Evolutionary conservation across 2,797 vertebrate species (phyloP).

Genomic region (Alauda arvensis): DNA sequence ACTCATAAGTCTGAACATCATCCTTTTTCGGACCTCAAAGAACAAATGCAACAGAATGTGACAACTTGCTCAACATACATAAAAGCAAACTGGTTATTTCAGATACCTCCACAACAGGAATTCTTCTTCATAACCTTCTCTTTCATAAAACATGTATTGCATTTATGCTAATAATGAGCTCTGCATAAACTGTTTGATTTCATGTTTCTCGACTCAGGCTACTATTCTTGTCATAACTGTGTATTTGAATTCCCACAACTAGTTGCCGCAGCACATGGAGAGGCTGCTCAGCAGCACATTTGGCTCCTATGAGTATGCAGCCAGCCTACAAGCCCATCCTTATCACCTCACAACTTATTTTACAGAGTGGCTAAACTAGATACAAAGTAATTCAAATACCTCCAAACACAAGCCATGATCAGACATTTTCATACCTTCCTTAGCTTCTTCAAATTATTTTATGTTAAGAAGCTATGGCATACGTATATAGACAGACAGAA

Average conservation of each 20-base stretch:
- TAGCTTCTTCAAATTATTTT: background rate
- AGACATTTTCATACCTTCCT: background rate
- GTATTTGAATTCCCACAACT: background rate
- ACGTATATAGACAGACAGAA: background rate
- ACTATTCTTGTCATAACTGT: background rate
- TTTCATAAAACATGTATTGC: background rate
- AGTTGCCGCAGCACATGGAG: background rate
- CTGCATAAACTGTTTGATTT: background rate
- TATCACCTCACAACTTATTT: background rate
- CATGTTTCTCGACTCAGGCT: background rate
- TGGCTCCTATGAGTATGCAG: background rate
- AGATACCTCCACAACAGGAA: conserved; percentile 14
- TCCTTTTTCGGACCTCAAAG: background rate
- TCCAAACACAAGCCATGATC: background rate
- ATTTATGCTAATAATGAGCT: background rate
- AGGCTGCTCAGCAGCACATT: background rate
- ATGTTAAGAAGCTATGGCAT: background rate
- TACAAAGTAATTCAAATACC: conserved; percentile 7
- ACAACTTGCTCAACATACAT: background rate
- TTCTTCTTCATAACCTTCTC: background rate
- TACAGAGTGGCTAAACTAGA: background rate
- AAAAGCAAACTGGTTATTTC: conserved; percentile 30
- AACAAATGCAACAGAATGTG: conserved; percentile 15
- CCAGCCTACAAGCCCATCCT: background rate
- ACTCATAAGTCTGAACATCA: background rate